phyloP scores from a whole-genome alignment of 1,140 invertebrate species.

The Rhopalosiphum maidis region DNA sequence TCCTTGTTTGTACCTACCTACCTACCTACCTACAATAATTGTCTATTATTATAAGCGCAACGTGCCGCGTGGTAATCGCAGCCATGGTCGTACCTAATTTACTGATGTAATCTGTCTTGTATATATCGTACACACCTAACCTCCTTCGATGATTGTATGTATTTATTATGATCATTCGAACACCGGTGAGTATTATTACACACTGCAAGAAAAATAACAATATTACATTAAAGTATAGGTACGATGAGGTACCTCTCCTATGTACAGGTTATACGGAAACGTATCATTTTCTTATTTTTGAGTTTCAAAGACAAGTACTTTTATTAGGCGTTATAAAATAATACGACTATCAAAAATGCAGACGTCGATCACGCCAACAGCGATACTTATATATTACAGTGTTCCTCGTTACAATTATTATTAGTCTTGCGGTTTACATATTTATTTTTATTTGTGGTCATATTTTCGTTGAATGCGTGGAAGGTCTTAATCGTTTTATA shows the following conservation, averaged over 20 bases:
- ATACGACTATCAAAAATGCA: no score
- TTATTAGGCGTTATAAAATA: no score
- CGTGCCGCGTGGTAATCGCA: not conserved
- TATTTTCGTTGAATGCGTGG: not conserved
- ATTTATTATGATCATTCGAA: not conserved
- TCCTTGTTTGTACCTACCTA: not conserved
- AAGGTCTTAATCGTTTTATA: not conserved
- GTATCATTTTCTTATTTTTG: not conserved
- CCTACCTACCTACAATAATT: not conserved
- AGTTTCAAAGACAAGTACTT: not conserved
- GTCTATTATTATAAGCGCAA: not conserved
- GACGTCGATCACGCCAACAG: no score
- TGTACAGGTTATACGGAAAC: not conserved
- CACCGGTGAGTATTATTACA: not conserved
- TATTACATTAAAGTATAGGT: not conserved
- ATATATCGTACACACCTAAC: not conserved
- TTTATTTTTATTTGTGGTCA: not conserved
- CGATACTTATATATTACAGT: no score
- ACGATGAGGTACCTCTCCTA: not conserved
- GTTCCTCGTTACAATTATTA: not conserved
- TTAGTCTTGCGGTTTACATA: not conserved
- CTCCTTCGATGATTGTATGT: not conserved
- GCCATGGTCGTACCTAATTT: not conserved
- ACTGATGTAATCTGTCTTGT: not conserved
- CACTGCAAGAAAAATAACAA: not conserved